These are phyloP conservation scores for Acheta domesticus DNA, from an alignment of 2,888 invertebrate species.

Conservation along the genomic window DNA sequence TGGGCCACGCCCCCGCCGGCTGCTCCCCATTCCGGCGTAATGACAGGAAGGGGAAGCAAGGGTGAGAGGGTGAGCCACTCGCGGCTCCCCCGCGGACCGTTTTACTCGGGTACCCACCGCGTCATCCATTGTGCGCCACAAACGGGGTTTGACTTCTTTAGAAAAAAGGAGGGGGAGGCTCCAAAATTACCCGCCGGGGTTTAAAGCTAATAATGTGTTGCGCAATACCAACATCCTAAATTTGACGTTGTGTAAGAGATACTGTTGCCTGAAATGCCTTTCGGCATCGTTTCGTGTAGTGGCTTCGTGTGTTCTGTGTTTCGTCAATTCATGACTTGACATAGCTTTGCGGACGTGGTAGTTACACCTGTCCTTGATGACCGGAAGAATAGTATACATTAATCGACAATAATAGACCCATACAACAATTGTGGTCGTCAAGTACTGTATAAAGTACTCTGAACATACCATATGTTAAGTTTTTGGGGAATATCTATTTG, in stretches of 20 bases:
- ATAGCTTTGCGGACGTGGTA: not conserved
- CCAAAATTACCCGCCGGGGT: not conserved
- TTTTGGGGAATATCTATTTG: no score
- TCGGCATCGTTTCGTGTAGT: not conserved
- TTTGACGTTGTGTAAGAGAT: not conserved
- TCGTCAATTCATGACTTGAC: not conserved
- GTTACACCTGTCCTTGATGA: not conserved
- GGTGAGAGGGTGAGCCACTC: not conserved
- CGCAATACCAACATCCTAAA: not conserved
- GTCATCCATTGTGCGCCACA: not conserved
- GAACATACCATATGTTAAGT: no score
- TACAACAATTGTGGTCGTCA: no score
- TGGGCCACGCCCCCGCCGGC: no score
- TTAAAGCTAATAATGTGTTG: not conserved
- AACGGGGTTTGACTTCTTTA: not conserved
- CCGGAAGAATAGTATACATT: no score
- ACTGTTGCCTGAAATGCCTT: not conserved
- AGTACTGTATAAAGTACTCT: no score
- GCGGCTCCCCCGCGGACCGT: not conserved
- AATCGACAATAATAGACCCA: no score
- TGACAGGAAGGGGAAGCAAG: not conserved
- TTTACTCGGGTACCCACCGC: not conserved
- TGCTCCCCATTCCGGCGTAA: not conserved
- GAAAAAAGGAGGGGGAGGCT: not conserved
- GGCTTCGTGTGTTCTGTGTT: not conserved